phyloP scores from a whole-genome alignment of 2,888 invertebrate species.

The Rapana venosa region DNA sequence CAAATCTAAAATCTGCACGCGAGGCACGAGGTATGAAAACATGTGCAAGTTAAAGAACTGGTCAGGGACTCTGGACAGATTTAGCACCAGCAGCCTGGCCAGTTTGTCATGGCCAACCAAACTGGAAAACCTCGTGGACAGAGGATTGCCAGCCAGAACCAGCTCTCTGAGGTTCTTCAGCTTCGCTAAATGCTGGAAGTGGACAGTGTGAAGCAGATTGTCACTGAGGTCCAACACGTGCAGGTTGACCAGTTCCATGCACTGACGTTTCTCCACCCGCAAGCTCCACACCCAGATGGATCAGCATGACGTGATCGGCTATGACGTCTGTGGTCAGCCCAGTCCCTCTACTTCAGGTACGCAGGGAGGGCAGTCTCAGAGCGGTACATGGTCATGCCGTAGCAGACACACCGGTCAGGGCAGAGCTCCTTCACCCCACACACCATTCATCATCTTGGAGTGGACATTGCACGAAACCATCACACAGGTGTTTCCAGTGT shows the following conservation, averaged over 20 bases:
- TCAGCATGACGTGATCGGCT: too few species aligned
- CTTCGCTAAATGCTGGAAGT: neutral
- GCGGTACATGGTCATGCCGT: neutral
- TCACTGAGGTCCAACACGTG: neutral
- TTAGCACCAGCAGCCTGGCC: neutral
- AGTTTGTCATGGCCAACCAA: neutral
- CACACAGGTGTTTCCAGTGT: neutral
- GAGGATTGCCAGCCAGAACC: neutral
- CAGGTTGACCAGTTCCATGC: neutral
- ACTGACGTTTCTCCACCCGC: neutral
- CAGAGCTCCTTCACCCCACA: neutral
- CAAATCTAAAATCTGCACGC: neutral
- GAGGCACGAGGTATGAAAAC: neutral
- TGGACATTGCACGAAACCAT: neutral
- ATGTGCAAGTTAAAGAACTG: neutral
- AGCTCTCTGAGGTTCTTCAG: neutral
- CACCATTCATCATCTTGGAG: neutral
- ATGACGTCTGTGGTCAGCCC: too few species aligned
- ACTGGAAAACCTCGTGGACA: neutral
- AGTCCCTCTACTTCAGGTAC: too few species aligned
- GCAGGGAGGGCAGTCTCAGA: neutral
- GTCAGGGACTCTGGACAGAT: neutral
- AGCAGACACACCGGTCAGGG: constrained; percentile 14
- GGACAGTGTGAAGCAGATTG: neutral
- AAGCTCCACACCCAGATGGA: neutral